Base-by-base conservation (phyloP, 2,888 invertebrate species). In the Zygothrica quintamaculata region DNA sequence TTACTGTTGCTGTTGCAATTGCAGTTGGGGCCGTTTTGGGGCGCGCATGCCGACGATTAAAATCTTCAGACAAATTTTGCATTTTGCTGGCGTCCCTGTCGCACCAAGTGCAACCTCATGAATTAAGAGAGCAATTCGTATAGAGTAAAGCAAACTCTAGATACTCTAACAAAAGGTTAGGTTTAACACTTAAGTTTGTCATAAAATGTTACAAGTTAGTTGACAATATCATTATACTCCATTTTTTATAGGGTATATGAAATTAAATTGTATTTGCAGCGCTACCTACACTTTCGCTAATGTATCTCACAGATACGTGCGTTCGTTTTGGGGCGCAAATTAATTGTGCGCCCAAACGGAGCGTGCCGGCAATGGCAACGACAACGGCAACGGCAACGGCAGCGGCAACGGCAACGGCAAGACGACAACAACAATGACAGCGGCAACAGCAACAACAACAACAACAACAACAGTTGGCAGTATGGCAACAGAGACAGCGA, bases 331-430 rank as follows among this genome's bases (percentile, higher is more conserved):
- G 74, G 80, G 75, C 77, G 79, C 81, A 89, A 89, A 89, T 89
- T 89, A 89, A 89, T 89, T 89, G 89, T 88, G 87, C 87, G 78
- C 80, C 84, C 88, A 89, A 89, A 89, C 89, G 89, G 89, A 89
- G 89, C 89, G 89, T 89, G 89, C 89, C 89, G 68, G 68, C 73
- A 62, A 36, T 57, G 50, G 42, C 43, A 59, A 50, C 65, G 39
- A 55, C 31, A 22, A 56, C 46, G 2, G 36, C 5, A 13, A 36
- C 1, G 15, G 15, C 8, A 9, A 12, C 40, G 5, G 36, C n/a
- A n/a, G 6, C 16, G 60, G 76, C 65, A 62, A 59, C 74, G 89
- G 88, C 88, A 81, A 59, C 81, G 89, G 87, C 88, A n/a, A n/a
- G n/a, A n/a, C n/a, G n/a, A n/a, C n/a, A 6, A 33, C 18, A 6